Base-by-base conservation (phyloP, 2,797 vertebrate species). In the Botia almorhae region DNA sequence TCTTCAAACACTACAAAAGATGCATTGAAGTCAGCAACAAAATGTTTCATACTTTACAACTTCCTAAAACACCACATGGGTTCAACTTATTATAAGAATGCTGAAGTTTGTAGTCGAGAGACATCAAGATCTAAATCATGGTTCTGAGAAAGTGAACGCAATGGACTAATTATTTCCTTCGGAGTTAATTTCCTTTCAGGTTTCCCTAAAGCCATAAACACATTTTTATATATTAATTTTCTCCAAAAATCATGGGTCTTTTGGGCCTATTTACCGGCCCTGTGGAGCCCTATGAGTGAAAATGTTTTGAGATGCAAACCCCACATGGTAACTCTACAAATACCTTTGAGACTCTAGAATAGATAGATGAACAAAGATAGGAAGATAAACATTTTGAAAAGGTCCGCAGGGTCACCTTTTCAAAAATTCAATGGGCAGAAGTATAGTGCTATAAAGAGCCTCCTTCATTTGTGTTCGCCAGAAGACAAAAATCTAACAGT, bases 291-390 rank as follows among this genome's bases (percentile, higher is more conserved):
- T 53, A 48, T 68, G 26, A 81, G 50, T 67, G 74, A 76, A 84
- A 69, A 17, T 51, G 17, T 65, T 72, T 69, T 83, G 76, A 77
- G 64, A 78, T 8, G 29, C 26, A 60, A 53, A 74, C 53, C 72
- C 39, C 77, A 80, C 68, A 65, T 63, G 61, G 23, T 74, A 81
- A 70, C 55, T 74, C 51, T 33, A 87, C 88, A 82, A 67, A 73
- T 71, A 89, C 90, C 85, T 72, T 46, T 82, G 91, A 88, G 90
- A 91, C 89, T 87, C 88, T 87, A 90, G 53, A 80, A 82, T 26
- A 74, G 51, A 43, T 17, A 33, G 16, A 81, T 61, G 56, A 74
- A 74, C 69, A 80, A 67, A 74, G 36, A 46, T n/a, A 71, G 56
- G 56, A 68, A 33, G 23, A 67, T 65, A 21, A 26, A 51, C 61